phyloP scores from a whole-genome alignment of 2,888 invertebrate species.

The Macaria liturata region DNA sequence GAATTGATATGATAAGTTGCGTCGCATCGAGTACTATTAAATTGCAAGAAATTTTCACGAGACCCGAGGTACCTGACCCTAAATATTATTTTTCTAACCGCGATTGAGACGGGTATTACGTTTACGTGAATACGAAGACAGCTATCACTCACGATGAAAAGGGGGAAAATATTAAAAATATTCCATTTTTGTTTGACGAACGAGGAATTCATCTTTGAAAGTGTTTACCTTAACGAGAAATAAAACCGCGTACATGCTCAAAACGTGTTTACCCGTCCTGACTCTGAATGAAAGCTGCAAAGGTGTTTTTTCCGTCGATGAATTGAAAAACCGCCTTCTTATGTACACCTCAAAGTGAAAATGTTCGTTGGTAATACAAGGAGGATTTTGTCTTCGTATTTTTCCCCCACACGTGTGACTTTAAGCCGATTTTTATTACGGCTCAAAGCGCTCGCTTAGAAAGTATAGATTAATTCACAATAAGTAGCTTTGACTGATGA shows the following conservation, averaged over 20 bases:
- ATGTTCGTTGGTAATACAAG: conserved; percentile 32
- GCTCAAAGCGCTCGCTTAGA: conserved; percentile 62
- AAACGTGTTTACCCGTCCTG: conserved; percentile 62
- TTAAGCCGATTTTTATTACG: conserved; percentile 79
- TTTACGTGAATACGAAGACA: conserved; percentile 32
- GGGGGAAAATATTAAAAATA: conserved; percentile 59
- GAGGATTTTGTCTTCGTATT: conserved; percentile 46
- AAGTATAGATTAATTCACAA: conserved; percentile 65
- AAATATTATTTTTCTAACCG: conserved; percentile 13
- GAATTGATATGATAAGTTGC: too few relatives aligned
- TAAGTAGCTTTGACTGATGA: conserved; percentile 51
- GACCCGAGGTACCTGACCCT: background rate
- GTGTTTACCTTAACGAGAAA: conserved; percentile 69
- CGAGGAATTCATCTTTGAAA: conserved; percentile 71
- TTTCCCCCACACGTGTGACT: conserved; percentile 62
- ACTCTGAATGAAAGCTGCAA: conserved; percentile 56
- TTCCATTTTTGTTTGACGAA: conserved; percentile 66
- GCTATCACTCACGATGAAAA: conserved; percentile 46
- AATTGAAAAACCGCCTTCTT: conserved; percentile 46
- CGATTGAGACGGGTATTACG: conserved; percentile 16
- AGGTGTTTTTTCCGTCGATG: conserved; percentile 49
- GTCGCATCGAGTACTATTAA: too few relatives aligned
- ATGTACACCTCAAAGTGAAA: conserved; percentile 37
- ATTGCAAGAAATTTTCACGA: too few relatives aligned
- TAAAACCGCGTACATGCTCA: conserved; percentile 68